Base-by-base conservation (phyloP, 2,888 invertebrate genomes). In the Coleophora flavipennella region DNA sequence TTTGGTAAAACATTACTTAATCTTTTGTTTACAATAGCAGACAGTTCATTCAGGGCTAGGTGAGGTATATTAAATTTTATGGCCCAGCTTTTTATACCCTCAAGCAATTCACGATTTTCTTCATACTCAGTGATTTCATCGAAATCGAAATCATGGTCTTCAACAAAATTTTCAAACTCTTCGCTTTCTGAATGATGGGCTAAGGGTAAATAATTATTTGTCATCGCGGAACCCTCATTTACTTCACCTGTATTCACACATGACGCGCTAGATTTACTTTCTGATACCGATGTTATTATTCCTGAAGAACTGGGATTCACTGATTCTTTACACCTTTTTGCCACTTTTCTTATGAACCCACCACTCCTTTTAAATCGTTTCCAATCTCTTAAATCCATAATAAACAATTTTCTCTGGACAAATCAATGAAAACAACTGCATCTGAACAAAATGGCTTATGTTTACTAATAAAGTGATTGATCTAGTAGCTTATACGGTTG, bases 1-100 rank as follows among this genome's bases (percentile, higher is more conserved):
- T 20, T 32, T 31, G 40, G 40, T 32, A 40, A 40, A 31, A 32
- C 31, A 31, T 35, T 35, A 13, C 14, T 31, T 28, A 36, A 36
- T 40, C 32, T 32, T 25, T 29, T 26, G 31, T 35, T 33, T 32
- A 32, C 11, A 32, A 40, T 35, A 26, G 10, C 35, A 35, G 34
- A 14, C 33, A 35, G 31, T 25, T 36, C 36, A 32, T 31, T 40
- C 14, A 36, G 36, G 11, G 35, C 40, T 36, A 36, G 13, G 35
- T 36, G 32, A 40, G 40, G 11, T 32, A 29, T 29, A 29, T 29
- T 29, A 29, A 29, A 29, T 29, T 36, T 20, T 36, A 29, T 31
- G 27, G 11, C 36, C 27, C 27, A 36, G 20, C 7, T 29, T 29
- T 33, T 38, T 33, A 38, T 33, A 13, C 33, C 20, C 11, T 33